A percentile compares a stretch with the other conserved stretches of the same genome.
Conservation (phyloP, 2,113 vertebrate genomes). For the Ptilorrhoa leucosticta region DNA sequence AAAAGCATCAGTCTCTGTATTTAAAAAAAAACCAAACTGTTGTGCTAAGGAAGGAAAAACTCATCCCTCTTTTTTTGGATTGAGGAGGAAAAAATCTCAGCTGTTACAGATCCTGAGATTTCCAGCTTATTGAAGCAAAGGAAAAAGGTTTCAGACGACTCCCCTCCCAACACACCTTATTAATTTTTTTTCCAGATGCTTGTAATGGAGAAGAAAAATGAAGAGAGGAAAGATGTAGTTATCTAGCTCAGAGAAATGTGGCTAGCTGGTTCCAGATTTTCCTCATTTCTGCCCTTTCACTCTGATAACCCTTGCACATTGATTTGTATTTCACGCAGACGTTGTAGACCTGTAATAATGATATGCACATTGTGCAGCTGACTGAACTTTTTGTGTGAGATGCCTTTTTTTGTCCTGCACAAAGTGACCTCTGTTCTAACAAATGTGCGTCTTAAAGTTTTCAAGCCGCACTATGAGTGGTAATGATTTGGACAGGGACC, state of each 20-base stretch:
- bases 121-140: conserved; percentile 1
- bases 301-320: not conserved
- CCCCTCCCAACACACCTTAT: conserved; percentile 2
- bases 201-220: conserved; percentile 10
- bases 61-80: not conserved
- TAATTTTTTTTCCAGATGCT: conserved; percentile 22
- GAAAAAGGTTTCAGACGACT: not conserved
- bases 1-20: not conserved
- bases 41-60: not conserved
- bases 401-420: conserved; percentile 10
- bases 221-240: conserved; percentile 21
- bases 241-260: conserved; percentile 23
- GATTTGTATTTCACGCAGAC: not conserved
- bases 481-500: not conserved
- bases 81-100: not conserved
- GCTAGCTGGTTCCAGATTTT: not conserved
- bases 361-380: not conserved
- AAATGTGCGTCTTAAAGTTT: not conserved
- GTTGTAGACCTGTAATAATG: not conserved
- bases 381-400: not conserved
- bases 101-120: not conserved
- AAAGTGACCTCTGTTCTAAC: conserved; percentile 11
- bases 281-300: not conserved
- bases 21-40: not conserved
- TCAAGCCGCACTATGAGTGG: not conserved